Evolutionary conservation across 2,888 invertebrate species (phyloP), one percentile per base, ranked within the genome.

Genomic region (Cheilosia soror): DNA sequence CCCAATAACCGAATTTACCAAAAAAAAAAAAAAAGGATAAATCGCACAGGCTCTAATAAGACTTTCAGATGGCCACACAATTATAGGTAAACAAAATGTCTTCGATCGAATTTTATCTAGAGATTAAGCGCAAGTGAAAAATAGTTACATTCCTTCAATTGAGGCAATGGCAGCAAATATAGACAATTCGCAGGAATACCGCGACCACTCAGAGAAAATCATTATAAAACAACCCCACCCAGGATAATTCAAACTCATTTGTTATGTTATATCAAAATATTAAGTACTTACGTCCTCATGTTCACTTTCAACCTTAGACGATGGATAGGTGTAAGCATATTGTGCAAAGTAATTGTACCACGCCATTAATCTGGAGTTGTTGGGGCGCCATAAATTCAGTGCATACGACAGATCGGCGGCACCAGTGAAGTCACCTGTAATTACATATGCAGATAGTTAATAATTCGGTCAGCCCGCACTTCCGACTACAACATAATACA

Each of bases 341-440:
- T 81, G 20, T 4, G 15, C 37, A 13, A 53, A 72, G 33, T 58
- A 33, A n/a, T 29, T 47, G 27, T 63, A 25, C 13, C 58, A 11
- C 37, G 72, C 62, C 33, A 49, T 11, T 5, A 94, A 90, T 91
- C 93, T 93, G 85, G 93, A 93, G 89, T 94, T 94, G 27, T 87
- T 87, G 3, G 89, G 88, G 37, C 88, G 75, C 2, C 81, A 44
- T n/a, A 55, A 37, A 2, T 83, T 57, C 5, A 90, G 53, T 7
- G 89, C 77, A 4, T 87, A 69, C 62, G 87, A 88, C 13, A 89
- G 88, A 29, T 78, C 78, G 66, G 88, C 89, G 0, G 89, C 87
- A 5, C 89, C 89, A 2, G n/a, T 55, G 5, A 87, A 76, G 62
- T 89, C 89, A 13, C 87, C 88, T 80, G 47, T 15, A 15, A 9